Conservation (phyloP, 1,140 invertebrate species). For the Hyles vespertilio region DNA sequence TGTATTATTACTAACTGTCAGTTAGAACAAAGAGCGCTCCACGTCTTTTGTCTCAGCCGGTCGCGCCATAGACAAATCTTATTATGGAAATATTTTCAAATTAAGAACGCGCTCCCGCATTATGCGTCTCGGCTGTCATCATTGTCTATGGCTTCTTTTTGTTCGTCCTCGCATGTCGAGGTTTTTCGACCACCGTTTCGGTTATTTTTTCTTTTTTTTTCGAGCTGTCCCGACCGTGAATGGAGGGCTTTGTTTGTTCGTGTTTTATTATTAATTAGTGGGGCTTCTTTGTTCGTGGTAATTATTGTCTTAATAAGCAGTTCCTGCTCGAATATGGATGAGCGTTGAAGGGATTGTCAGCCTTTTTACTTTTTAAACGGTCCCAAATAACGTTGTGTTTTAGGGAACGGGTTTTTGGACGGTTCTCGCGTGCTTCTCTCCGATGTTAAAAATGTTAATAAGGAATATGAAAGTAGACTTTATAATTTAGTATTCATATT, state of each 20-base stretch:
- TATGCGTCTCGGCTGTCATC: slow-evolving; percentile 72
- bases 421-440: too few relatives aligned
- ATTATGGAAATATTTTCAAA: slow-evolving; percentile 76
- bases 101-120: slow-evolving; percentile 73
- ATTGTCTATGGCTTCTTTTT: slow-evolving; percentile 73
- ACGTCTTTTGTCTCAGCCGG: slow-evolving; percentile 62
- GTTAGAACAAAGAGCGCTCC: slow-evolving; percentile 54
- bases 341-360: slow-evolving; percentile 56
- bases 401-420: slow-evolving; percentile 16
- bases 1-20: slow-evolving; percentile 65
- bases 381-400: slow-evolving; percentile 12
- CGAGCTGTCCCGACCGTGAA: slow-evolving; percentile 69
- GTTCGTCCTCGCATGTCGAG: slow-evolving; percentile 70
- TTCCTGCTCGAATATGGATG: slow-evolving; percentile 66
- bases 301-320: slow-evolving; percentile 75
- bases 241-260: slow-evolving; percentile 71
- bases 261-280: slow-evolving; percentile 76
- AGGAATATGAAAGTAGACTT: too few relatives aligned
- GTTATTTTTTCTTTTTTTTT: slow-evolving; percentile 68
- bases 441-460: too few relatives aligned
- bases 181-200: slow-evolving; percentile 74
- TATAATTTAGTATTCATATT: too few relatives aligned
- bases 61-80: slow-evolving; percentile 73
- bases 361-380: slow-evolving; percentile 54
- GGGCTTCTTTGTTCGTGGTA: slow-evolving; percentile 71